phyloP scores from a whole-genome alignment of 2,797 vertebrate species.

The Apogon hyalosoma region DNA sequence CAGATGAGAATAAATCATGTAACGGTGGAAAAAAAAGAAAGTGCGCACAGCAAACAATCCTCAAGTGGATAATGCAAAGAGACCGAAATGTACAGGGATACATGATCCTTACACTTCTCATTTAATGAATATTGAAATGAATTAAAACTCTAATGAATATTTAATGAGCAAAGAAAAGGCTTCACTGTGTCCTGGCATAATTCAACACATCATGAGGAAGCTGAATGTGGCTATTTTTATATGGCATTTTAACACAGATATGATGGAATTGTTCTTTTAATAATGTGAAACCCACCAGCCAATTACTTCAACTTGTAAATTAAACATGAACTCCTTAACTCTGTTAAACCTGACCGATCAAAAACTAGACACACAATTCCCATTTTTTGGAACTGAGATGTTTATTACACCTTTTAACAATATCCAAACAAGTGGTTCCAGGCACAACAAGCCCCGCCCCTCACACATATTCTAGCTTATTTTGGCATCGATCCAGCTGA shows the following conservation, averaged over 20 bases:
- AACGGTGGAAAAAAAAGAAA: conserved; percentile 8
- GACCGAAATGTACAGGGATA: conserved; percentile 4
- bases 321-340: no score
- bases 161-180: conserved; percentile 37
- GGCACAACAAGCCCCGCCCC: no score
- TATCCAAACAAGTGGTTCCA: no score
- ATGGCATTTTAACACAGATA: neutral
- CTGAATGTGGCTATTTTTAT: conserved; percentile 39
- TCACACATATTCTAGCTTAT: no score
- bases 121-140: conserved; percentile 55
- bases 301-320: no score
- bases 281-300: no score
- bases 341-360: no score
- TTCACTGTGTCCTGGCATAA: conserved; percentile 33
- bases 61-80: conserved; percentile 34
- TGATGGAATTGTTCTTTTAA: no score
- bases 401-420: no score
- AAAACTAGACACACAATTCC: no score
- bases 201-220: conserved; percentile 34
- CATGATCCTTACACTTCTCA: conserved; percentile 20
- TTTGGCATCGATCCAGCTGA: no score
- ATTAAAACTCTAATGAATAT: conserved; percentile 44
- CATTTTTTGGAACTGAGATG: no score
- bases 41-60: conserved; percentile 46
- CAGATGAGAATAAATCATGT: conserved; percentile 54